phyloP scores from a whole-genome alignment of 1,140 invertebrate species.

The Paraescarpia echinospica region DNA sequence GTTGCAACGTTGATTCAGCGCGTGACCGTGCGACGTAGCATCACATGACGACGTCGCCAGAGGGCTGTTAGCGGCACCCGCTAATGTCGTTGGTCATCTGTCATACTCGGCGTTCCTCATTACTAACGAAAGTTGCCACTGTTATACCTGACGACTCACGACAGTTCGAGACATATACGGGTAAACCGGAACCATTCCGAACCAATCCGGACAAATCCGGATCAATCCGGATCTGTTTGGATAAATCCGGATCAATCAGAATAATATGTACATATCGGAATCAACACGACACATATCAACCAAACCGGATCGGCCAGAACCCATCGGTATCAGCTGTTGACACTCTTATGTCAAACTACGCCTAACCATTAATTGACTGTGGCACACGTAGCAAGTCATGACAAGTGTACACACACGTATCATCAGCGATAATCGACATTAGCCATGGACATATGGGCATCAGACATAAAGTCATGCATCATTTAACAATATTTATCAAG shows the following conservation, averaged over 20 bases:
- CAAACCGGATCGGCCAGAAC: background rate
- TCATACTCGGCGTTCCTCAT: background rate
- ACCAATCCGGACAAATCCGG: background rate
- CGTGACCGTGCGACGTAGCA: background rate
- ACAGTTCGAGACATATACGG: background rate
- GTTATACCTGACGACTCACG: background rate
- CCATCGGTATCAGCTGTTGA: background rate
- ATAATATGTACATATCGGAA: too few species aligned
- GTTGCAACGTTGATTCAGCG: background rate
- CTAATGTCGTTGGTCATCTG: background rate
- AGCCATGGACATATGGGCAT: background rate
- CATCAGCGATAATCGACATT: background rate
- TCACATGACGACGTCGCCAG: background rate
- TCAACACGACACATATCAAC: too few species aligned
- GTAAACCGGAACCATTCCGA: background rate
- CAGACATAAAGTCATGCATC: background rate
- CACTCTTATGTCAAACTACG: background rate
- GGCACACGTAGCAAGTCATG: background rate
- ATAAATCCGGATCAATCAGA: too few species aligned
- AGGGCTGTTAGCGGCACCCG: background rate
- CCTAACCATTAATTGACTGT: background rate
- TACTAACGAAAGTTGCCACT: background rate
- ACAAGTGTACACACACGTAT: background rate
- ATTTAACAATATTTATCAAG: background rate
- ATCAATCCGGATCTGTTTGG: too few species aligned